These are phyloP conservation scores for Saccopteryx leptura DNA, from an alignment of 2,113 vertebrate species.

Conservation along the genomic window DNA sequence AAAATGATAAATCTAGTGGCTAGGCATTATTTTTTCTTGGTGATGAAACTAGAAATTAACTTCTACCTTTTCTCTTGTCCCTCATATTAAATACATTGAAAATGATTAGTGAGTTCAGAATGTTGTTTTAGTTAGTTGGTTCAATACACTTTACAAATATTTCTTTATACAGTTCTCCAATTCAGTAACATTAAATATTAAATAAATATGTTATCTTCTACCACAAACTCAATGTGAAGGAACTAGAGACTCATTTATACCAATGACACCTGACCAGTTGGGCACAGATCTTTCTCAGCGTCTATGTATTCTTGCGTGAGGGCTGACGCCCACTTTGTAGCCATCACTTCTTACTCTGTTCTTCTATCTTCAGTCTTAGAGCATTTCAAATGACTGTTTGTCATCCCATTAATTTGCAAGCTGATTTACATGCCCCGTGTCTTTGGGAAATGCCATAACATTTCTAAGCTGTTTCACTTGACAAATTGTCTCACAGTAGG, in stretches of 20 bases:
- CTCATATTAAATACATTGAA: not conserved
- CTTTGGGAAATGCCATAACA: not conserved
- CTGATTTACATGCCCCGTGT: not conserved
- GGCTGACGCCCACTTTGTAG: not conserved
- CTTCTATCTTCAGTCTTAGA: not conserved
- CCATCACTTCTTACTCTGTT: not conserved
- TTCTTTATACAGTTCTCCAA: not conserved
- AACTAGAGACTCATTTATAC: not conserved
- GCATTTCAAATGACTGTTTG: constrained; percentile 30
- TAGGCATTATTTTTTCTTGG: not conserved
- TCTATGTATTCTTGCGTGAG: not conserved
- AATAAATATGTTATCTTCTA: not conserved
- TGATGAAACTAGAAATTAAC: not conserved
- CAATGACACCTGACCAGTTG: not conserved
- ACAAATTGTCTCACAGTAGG: constrained; percentile 19
- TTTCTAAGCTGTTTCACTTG: constrained; percentile 55
- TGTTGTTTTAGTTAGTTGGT: not conserved
- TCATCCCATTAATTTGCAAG: constrained; percentile 2
- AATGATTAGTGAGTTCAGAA: not conserved
- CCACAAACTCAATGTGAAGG: not conserved
- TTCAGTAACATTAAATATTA: not conserved
- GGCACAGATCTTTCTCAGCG: not conserved
- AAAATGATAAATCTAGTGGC: not conserved
- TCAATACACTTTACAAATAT: not conserved
- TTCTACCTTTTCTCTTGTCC: not conserved